Percentiles rank a stretch among this genome's conserved stretches.
Evolutionary conservation across 2,888 invertebrate species (phyloP).

Genomic region (Microdon myrmicae): DNA sequence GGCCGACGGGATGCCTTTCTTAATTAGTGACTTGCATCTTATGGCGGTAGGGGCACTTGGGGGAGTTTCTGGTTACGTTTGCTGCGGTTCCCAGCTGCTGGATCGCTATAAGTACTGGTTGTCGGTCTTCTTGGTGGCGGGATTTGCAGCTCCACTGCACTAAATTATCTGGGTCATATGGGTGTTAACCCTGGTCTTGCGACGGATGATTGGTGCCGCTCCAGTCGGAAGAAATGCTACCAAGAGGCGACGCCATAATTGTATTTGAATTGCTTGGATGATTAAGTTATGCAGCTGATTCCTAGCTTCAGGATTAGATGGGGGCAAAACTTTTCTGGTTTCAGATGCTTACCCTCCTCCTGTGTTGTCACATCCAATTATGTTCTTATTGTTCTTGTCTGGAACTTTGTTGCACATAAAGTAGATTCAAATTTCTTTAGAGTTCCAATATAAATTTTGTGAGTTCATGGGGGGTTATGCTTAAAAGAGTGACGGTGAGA

Average conservation of each 20-base stretch:
- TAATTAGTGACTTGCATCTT: conserved; percentile 25
- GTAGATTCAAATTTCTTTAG: no score
- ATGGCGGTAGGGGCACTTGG: no score
- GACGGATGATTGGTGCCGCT: conserved; percentile 26
- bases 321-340: neutral
- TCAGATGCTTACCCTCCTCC: neutral
- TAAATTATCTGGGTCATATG: conserved; percentile 32
- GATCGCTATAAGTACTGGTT: no score
- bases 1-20: conserved; percentile 11
- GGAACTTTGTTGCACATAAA: no score
- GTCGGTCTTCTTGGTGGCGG: conserved; percentile 15
- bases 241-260: conserved; percentile 30
- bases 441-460: no score
- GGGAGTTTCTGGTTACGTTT: no score
- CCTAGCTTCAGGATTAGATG: conserved; percentile 3
- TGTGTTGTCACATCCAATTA: conserved; percentile 30
- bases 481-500: no score
- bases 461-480: no score
- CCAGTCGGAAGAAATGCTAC: conserved; percentile 7
- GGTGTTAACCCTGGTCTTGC: conserved; percentile 43
- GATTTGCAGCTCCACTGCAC: conserved; percentile 20
- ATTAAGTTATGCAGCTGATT: conserved; percentile 34
- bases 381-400: no score
- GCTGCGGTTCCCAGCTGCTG: no score
- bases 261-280: conserved; percentile 25